Evolutionary conservation across 2,113 vertebrate species (phyloP), one percentile per base, ranked within the genome.

Genomic region (Amblyornis subalaris): DNA sequence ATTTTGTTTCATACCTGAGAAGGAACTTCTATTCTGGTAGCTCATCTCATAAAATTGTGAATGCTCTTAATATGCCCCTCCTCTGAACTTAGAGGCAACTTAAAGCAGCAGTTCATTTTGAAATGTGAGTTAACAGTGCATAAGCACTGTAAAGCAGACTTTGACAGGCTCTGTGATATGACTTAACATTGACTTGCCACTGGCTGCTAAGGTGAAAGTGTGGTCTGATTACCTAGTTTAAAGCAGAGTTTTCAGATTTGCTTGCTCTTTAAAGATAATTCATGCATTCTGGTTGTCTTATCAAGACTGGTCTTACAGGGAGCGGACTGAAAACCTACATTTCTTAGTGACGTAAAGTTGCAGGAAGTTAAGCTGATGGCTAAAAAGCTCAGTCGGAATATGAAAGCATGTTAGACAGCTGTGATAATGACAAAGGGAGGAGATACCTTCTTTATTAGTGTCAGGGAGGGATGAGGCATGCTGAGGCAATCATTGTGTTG

Each of bases 361-460:
- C 19, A 24, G 31, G n/a, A 69, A 55, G 48, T 92, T 60, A 71
- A 48, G 58, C 15, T 77, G 40, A 17, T 89, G 64, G 26, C 47
- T 73, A n/a, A 50, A 50, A 51, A 74, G 24, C 40, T 79, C 14
- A 24, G 0, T 47, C 0, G 0, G 7, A 44, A 12, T 61, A 40
- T 70, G 50, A 53, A 85, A 70, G 4, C 6, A 17, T 4, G 3
- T 58, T 91, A 66, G 35, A 35, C 40, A 74, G 58, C 21, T 6
- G 17, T 61, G 29, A 13, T 73, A 40, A 61, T 61, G 25, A 45
- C 38, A 81, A 71, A 62, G 73, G 47, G 44, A 42, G 21, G 28
- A 73, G 31, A n/a, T 44, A n/a, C 7, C 38, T 79, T 10, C 12
- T 69, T 53, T 53, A 15, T 31, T 38, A 31, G 25, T 44, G 17